phyloP scores from a whole-genome alignment of 2,113 vertebrate species.

The Tychaedon coryphoeus region DNA sequence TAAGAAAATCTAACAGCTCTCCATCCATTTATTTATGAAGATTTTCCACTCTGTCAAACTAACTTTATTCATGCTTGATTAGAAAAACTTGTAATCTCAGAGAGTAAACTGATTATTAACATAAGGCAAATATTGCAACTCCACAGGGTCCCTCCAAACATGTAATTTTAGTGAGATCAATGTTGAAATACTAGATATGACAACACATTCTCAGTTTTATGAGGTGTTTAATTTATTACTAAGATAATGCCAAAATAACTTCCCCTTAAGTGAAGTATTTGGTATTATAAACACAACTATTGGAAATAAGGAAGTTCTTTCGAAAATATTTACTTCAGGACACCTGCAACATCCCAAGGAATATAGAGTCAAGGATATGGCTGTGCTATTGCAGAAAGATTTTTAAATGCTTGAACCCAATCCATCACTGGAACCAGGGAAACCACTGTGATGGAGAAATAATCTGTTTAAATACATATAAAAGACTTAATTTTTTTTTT shows the following conservation, averaged over 20 bases:
- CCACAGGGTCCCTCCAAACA: slow-evolving; percentile 46
- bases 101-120: slow-evolving; percentile 28
- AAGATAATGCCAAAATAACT: slow-evolving; percentile 29
- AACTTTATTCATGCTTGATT: not conserved
- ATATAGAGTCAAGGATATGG: not conserved
- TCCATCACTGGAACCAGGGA: not conserved
- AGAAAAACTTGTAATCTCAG: slow-evolving; percentile 38
- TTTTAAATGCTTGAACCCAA: not conserved
- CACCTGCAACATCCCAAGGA: slow-evolving; percentile 16
- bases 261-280: slow-evolving; percentile 28
- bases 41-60: not conserved
- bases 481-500: not conserved
- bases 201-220: slow-evolving; percentile 43
- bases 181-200: slow-evolving; percentile 54
- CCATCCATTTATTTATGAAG: slow-evolving; percentile 30
- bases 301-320: slow-evolving; percentile 41
- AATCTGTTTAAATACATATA: not conserved
- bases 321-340: slow-evolving; percentile 45
- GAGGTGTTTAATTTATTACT: slow-evolving; percentile 22
- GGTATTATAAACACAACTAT: slow-evolving; percentile 18
- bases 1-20: slow-evolving; percentile 30
- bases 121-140: slow-evolving; percentile 40
- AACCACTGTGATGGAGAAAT: not conserved
- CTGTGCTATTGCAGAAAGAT: not conserved
- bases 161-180: slow-evolving; percentile 46